These are phyloP conservation scores for Epizoanthus illoricatus DNA, from an alignment of 92 coral and sea anemone species.

Conservation along the genomic window DNA sequence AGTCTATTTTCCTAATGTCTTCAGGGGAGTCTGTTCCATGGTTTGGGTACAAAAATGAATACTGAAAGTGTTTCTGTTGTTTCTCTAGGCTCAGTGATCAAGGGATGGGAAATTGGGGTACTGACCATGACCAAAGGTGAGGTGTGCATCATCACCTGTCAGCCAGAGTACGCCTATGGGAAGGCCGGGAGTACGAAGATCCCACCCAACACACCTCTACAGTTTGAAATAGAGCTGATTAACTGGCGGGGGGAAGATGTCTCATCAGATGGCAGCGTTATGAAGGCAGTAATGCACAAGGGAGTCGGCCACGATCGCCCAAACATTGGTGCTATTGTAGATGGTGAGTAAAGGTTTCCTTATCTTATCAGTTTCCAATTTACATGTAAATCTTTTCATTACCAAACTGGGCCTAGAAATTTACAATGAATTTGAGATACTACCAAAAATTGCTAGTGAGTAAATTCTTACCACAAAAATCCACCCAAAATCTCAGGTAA, in stretches of 20 bases:
- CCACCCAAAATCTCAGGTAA: no score
- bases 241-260: slow-evolving; percentile 85
- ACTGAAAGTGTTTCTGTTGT: background rate
- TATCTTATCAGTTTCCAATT: background rate
- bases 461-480: no score
- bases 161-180: slow-evolving; percentile 87
- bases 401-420: no score
- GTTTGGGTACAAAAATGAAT: background rate
- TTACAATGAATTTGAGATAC: no score
- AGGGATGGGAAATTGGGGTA: slow-evolving; percentile 87
- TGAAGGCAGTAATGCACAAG: slow-evolving; percentile 62
- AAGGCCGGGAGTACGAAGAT: slow-evolving; percentile 74
- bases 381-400: no score
- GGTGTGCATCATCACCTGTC: slow-evolving; percentile 63
- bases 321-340: slow-evolving; percentile 70
- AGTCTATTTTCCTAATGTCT: no score
- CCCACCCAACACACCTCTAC: slow-evolving; percentile 77
- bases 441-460: no score
- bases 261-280: slow-evolving; percentile 73
- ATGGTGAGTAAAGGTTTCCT: slow-evolving; percentile 52
- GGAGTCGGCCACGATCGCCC: slow-evolving; percentile 85
- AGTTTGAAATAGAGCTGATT: slow-evolving; percentile 79
- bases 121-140: slow-evolving; percentile 81
- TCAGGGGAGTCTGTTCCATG: no score
- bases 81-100: slow-evolving; percentile 75